A percentile compares a stretch with the other conserved stretches of the same genome.
These are phyloP conservation scores for Tetrapedia diversipes DNA, from an alignment of 2,888 invertebrate genomes.

Conservation along the genomic window DNA sequence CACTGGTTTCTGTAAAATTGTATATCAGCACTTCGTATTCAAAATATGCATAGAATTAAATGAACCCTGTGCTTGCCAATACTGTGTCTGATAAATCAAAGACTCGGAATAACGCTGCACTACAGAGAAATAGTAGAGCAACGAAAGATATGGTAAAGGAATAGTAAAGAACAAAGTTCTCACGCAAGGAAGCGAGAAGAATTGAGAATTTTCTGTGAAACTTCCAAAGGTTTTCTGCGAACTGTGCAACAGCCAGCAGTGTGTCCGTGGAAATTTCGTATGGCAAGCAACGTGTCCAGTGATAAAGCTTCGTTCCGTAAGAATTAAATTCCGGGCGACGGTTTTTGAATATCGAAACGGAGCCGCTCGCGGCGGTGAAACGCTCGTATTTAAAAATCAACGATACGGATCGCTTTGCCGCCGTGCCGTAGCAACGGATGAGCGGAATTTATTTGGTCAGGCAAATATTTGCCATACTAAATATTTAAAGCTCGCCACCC, in stretches of 20 bases:
- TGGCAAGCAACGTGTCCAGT: not conserved
- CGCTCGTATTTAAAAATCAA: slow-evolving; percentile 54
- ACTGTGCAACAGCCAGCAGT: too few relatives aligned
- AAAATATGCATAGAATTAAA: too few relatives aligned
- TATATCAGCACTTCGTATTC: too few relatives aligned
- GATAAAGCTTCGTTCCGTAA: slow-evolving; percentile 30
- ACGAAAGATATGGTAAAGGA: not conserved
- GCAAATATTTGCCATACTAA: slow-evolving; percentile 58
- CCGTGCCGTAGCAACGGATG: slow-evolving; percentile 22
- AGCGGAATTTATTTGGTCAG: slow-evolving; percentile 48
- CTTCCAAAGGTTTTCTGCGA: not conserved
- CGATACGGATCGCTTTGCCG: slow-evolving; percentile 44
- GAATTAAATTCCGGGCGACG: slow-evolving; percentile 46
- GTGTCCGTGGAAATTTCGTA: not conserved
- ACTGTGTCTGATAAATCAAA: too few relatives aligned
- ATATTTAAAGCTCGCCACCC: slow-evolving; percentile 43
- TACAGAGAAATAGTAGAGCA: too few relatives aligned
- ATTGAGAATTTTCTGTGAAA: not conserved
- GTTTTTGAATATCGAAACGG: slow-evolving; percentile 47
- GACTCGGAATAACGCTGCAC: too few relatives aligned
- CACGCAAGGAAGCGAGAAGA: not conserved
- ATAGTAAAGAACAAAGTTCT: not conserved
- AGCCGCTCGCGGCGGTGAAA: not conserved
- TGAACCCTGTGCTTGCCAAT: too few relatives aligned
- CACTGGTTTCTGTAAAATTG: too few relatives aligned